Percentiles rank a stretch among this genome's conserved stretches.
Evolutionary conservation across 1,140 invertebrate species (phyloP).

Genomic region (Temnothorax longispinosus): DNA sequence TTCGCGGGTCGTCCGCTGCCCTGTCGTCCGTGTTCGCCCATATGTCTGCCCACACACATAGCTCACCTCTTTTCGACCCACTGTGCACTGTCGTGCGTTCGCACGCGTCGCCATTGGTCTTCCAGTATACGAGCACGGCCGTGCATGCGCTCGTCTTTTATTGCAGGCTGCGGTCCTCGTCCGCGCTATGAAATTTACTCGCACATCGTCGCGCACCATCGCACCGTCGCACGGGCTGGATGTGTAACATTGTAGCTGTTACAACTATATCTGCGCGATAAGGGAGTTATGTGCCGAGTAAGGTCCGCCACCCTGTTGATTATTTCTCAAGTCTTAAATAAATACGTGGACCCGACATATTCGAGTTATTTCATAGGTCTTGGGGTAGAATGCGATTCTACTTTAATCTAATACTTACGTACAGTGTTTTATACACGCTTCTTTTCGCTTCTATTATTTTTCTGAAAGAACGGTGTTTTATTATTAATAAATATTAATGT

Average conservation of each 20-base stretch:
- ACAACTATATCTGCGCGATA: conserved; percentile 20
- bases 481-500: not conserved
- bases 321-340: conserved; percentile 13
- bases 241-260: conserved; percentile 50
- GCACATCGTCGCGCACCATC: conserved; percentile 20
- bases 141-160: conserved; percentile 76
- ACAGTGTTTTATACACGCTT: not conserved
- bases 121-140: conserved; percentile 49
- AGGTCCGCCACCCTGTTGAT: not conserved
- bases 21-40: not conserved
- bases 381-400: not conserved
- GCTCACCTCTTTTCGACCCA: conserved; percentile 37
- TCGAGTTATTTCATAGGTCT: not conserved
- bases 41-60: conserved; percentile 24
- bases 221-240: not conserved
- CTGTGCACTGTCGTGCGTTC: conserved; percentile 40
- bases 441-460: not conserved
- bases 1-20: conserved; percentile 60
- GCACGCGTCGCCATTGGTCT: conserved; percentile 57
- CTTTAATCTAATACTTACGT: conserved; percentile 10
- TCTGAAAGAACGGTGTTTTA: not conserved
- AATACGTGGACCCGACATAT: conserved; percentile 10
- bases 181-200: conserved; percentile 74
- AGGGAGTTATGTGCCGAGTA: conserved; percentile 14
- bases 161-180: conserved; percentile 67